Percentiles rank a stretch among this genome's conserved stretches.
Conservation (phyloP, 2,113 vertebrate species). For the Colaptes auratus region DNA sequence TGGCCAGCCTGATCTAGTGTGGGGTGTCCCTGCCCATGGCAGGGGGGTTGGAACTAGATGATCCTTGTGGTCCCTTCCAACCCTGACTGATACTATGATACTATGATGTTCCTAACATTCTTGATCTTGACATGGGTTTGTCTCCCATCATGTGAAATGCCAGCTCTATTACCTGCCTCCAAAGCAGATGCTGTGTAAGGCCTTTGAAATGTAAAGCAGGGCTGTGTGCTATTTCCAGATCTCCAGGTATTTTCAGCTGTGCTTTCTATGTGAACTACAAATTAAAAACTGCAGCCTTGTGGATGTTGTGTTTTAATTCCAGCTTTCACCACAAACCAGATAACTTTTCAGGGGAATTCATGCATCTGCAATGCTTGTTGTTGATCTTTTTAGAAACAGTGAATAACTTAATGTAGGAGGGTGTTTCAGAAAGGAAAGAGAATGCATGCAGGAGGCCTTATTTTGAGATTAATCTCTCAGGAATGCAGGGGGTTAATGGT, state of each 20-base stretch:
- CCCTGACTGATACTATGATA: too few species aligned
- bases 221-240: background rate
- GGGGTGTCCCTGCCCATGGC: too few species aligned
- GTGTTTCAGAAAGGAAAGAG: conserved; percentile 70
- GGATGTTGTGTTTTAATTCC: conserved; percentile 52
- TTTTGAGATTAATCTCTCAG: conserved; percentile 69
- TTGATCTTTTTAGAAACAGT: conserved; percentile 48
- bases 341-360: conserved; percentile 56
- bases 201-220: conserved; percentile 27
- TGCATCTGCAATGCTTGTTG: conserved; percentile 7
- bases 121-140: conserved; percentile 10
- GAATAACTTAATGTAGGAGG: conserved; percentile 56
- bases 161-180: background rate
- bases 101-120: background rate
- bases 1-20: too few species aligned
- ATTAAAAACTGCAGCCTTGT: conserved; percentile 30
- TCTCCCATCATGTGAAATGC: conserved; percentile 23
- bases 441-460: conserved; percentile 60
- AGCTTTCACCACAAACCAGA: conserved; percentile 58
- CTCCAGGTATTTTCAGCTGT: conserved; percentile 22
- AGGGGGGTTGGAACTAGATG: too few species aligned
- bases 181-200: background rate
- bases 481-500: conserved; percentile 79
- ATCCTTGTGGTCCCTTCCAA: too few species aligned
- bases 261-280: conserved; percentile 30